These are phyloP conservation scores for Agrilus planipennis DNA, from an alignment of 1,140 invertebrate species.

Conservation along the genomic window DNA sequence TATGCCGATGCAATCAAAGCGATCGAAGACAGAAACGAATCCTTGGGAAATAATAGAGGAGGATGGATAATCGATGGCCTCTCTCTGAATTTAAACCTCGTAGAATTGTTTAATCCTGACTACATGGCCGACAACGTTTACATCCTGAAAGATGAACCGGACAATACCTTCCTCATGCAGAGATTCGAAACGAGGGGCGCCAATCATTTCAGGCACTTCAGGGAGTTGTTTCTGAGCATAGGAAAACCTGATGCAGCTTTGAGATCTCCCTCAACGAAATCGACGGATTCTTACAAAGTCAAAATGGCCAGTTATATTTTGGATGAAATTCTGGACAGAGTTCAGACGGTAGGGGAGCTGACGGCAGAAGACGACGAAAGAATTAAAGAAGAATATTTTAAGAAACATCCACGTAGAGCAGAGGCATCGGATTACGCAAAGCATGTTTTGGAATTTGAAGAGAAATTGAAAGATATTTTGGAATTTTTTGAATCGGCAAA, in stretches of 20 bases:
- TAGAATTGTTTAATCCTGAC: constrained; percentile 33
- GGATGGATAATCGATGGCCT: constrained; percentile 47
- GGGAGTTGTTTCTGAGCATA: constrained; percentile 19
- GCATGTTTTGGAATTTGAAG: constrained; percentile 32
- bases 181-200: constrained; percentile 10
- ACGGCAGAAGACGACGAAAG: constrained; percentile 6
- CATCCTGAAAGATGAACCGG: constrained; percentile 36
- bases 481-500: constrained; percentile 32
- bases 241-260: constrained; percentile 17
- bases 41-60: constrained; percentile 21
- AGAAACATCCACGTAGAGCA: constrained; percentile 1
- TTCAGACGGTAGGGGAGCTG: not conserved
- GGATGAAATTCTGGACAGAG: constrained; percentile 1
- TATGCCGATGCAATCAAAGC: constrained; percentile 32
- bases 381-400: constrained; percentile 14
- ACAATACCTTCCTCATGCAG: constrained; percentile 32
- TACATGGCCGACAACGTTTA: constrained; percentile 41
- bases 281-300: constrained; percentile 5
- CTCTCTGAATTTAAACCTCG: constrained; percentile 35
- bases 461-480: constrained; percentile 33
- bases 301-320: constrained; percentile 1
- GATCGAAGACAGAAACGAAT: constrained; percentile 29
- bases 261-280: constrained; percentile 14
- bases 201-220: constrained; percentile 16
- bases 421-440: constrained; percentile 16